Conservation (phyloP, 2,888 invertebrate species). For the Stegophylla sp. region DNA sequence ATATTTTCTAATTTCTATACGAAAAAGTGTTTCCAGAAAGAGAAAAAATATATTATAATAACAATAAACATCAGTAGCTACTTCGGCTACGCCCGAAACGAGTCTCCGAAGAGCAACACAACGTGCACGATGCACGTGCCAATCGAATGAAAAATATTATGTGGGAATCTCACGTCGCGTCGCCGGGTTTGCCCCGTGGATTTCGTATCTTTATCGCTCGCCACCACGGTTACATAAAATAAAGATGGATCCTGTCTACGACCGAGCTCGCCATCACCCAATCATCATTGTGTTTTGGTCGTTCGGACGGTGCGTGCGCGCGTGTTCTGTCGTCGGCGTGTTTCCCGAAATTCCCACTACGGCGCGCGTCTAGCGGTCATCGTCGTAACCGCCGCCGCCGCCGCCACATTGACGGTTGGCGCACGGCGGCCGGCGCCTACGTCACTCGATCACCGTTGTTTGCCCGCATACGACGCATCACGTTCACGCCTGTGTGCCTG, state of each 20-base stretch:
- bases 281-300: no score
- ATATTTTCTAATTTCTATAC: no score
- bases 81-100: neutral
- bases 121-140: neutral
- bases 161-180: neutral
- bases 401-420: no score
- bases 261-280: no score
- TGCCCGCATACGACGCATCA: neutral
- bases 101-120: neutral
- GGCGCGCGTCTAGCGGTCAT: slow-evolving; percentile 44
- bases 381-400: neutral
- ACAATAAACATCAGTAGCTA: no score
- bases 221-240: no score
- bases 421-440: neutral
- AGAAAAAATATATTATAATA: no score
- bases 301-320: neutral
- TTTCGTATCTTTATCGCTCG: no score
- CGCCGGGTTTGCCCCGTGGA: neutral
- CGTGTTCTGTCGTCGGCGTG: neutral
- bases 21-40: no score
- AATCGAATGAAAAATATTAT: no score
- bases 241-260: no score
- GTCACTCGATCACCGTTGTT: slow-evolving; percentile 26
- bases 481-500: neutral
- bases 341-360: slow-evolving; percentile 43